Evolutionary conservation across 2,888 invertebrate genomes (phyloP).

Genomic region (Eupithecia insigniata): DNA sequence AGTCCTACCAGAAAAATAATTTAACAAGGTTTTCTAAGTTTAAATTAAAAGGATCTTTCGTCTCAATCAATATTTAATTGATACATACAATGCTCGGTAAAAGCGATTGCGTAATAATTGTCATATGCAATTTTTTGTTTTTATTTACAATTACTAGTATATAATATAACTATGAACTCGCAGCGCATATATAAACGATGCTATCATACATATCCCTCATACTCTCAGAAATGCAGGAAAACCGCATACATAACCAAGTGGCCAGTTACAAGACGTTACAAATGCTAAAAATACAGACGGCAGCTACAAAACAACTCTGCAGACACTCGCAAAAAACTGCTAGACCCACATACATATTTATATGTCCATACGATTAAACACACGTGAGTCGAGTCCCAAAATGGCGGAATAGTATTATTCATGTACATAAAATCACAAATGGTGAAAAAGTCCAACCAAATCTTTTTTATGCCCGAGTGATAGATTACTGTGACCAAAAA

Average conservation of each 20-base stretch:
- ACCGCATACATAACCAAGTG: background rate
- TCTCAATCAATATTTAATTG: background rate
- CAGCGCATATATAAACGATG: background rate
- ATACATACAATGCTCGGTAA: background rate
- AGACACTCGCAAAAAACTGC: background rate
- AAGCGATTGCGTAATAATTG: background rate
- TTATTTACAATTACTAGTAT: background rate
- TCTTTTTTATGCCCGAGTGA: background rate
- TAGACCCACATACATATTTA: conserved; percentile 1
- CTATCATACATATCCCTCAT: background rate
- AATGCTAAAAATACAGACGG: background rate
- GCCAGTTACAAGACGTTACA: background rate
- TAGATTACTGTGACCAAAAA: too few species aligned
- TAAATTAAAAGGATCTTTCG: background rate
- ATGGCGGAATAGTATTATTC: background rate
- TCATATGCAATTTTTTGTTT: background rate
- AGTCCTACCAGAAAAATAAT: background rate
- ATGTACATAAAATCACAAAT: background rate
- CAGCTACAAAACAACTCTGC: background rate
- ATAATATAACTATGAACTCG: background rate
- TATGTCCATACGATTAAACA: conserved; percentile 1
- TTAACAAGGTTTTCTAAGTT: background rate
- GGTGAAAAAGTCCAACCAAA: background rate
- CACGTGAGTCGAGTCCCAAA: background rate
- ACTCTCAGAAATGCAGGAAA: background rate